Evolutionary conservation across 1,140 invertebrate genomes (phyloP).

Genomic region (Trichonephila inaurata): DNA sequence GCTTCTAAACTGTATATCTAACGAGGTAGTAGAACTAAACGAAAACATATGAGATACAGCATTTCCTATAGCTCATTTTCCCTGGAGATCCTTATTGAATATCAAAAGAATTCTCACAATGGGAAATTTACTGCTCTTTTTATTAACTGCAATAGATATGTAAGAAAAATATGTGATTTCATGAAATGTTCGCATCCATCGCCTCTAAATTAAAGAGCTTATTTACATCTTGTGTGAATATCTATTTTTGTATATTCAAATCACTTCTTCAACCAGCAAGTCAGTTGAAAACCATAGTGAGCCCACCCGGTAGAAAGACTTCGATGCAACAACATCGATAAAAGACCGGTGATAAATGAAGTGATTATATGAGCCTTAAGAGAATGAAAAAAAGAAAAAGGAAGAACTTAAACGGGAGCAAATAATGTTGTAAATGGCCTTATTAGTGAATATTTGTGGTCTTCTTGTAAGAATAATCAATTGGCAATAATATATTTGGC

Average conservation of each 20-base stretch:
- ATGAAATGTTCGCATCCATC: too few species aligned
- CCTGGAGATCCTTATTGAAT: too few species aligned
- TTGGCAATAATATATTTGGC: neutral
- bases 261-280: neutral
- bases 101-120: too few species aligned
- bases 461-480: neutral
- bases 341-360: constrained; percentile 59
- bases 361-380: constrained; percentile 66
- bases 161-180: too few species aligned
- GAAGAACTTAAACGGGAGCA: constrained; percentile 31
- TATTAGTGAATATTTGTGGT: neutral
- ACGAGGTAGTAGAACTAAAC: too few species aligned
- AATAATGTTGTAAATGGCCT: constrained; percentile 13
- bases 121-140: too few species aligned
- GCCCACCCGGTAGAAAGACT: constrained; percentile 18
- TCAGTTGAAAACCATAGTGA: neutral
- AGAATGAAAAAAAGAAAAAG: constrained; percentile 6
- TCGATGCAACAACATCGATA: neutral
- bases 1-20: too few species aligned
- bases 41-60: too few species aligned
- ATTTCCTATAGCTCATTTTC: too few species aligned
- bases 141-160: too few species aligned
- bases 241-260: constrained; percentile 37
- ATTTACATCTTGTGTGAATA: neutral
- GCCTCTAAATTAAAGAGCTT: too few species aligned